Base-by-base conservation (phyloP, 2,113 vertebrate species). In the Xiphorhynchus elegans region DNA sequence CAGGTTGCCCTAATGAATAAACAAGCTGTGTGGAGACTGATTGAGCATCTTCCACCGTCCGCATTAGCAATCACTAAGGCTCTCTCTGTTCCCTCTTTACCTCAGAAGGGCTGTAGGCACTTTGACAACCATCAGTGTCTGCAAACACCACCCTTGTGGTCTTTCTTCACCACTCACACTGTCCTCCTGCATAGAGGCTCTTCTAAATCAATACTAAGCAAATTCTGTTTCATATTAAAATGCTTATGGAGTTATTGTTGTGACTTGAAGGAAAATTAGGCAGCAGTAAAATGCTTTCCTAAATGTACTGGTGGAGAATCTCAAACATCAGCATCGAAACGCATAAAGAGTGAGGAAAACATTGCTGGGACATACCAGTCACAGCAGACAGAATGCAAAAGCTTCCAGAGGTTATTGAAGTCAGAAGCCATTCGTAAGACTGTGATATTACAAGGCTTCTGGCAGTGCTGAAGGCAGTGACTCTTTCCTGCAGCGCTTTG, bases 301-400 rank as follows among this genome's bases (percentile, higher is more conserved):
- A 23, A 84, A 85, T 33, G 6, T 3, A 37, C 1, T 5, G 55
- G 4, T n/a, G 33, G 28, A 42, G 25, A 79, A 58, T 56, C 16
- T 11, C 18, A 76, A 53, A 29, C 13, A 4, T 3, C 7, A 17
- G 33, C 18, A 67, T 23, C 35, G 25, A 53, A 62, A 52, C 40
- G 31, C 44, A 1, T 18, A 3, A 10, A 52, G 40, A 76, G 18
- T 17, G 13, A 5, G 9, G 26, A 2, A 14, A 50, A 19, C 24
- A 12, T 25, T 53, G 39, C 62, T 20, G 53, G 47, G 37, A 5
- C 25, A 10, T 14, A 8, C 3, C 10, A 37, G 17, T 13, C 18
- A 3, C 37, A 9, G 18, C 15, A 0, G 10, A 8, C 1, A 14
- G 10, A 29, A 13, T 8, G 8, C 62, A 24, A 1, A 3, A 3